These are phyloP conservation scores for Camponotus vicinus DNA, from an alignment of 1,140 invertebrate genomes.

Conservation along the genomic window DNA sequence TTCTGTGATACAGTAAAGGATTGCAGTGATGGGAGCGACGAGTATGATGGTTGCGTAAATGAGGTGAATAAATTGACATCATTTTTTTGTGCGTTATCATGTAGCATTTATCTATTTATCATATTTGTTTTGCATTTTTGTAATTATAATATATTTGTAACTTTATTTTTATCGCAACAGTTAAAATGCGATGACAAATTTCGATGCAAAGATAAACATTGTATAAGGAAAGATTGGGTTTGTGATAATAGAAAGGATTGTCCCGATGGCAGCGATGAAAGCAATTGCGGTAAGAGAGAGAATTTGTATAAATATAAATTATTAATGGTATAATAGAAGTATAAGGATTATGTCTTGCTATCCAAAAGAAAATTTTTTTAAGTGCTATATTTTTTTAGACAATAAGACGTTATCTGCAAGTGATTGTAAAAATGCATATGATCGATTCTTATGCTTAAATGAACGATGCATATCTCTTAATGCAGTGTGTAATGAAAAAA, in stretches of 20 bases:
- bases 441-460: conserved; percentile 88
- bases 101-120: not conserved
- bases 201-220: conserved; percentile 88
- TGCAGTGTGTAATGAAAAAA: conserved; percentile 90
- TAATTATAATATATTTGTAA: not conserved
- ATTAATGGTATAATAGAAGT: not conserved
- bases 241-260: conserved; percentile 90
- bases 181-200: conserved; percentile 80
- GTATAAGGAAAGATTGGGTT: conserved; percentile 88
- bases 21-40: conserved; percentile 93
- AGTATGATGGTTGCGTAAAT: conserved; percentile 83
- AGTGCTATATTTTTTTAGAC: conserved; percentile 28
- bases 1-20: conserved; percentile 92
- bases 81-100: not conserved
- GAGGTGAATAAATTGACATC: conserved; percentile 56
- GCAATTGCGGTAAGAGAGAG: conserved; percentile 87
- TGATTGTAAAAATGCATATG: conserved; percentile 83
- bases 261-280: conserved; percentile 89
- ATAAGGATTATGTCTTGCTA: conserved; percentile 29
- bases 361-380: conserved; percentile 69
- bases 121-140: not conserved
- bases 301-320: not conserved
- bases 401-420: conserved; percentile 68
- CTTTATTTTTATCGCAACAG: conserved; percentile 58
- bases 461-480: conserved; percentile 88